Base-by-base conservation (phyloP, 2,888 invertebrate genomes). In the Eucera pruinosa region DNA sequence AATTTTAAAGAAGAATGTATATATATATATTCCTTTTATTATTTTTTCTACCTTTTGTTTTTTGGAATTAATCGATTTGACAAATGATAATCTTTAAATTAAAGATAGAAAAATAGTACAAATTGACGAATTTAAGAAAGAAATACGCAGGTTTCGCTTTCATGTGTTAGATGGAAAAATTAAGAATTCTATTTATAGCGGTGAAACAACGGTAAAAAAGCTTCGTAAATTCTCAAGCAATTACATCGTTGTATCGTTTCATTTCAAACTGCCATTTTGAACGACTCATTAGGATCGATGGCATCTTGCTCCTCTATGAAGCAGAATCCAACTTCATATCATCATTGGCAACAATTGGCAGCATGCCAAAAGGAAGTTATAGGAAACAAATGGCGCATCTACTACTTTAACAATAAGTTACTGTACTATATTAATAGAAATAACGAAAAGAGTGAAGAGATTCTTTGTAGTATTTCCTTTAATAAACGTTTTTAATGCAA, bases 341-440 rank as follows among this genome's bases (percentile, higher is more conserved):
- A 66, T 55, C 64, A 55, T 23, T 20, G 47, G 43, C 57, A 68
- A 81, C 50, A 45, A 48, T 69, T 78, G 83, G 75, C 61, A 3
- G 36, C 58, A 33, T 45, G 48, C 75, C 75, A 83, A 62, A 64
- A 18, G n/a, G 41, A n/a, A 43, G 27, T 60, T 57, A 36, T 41
- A 67, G 61, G 58, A 66, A 67, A 57, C 48, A 27, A 54, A 57
- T 60, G n/a, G 50, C 27, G 25, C 54, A 33, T 60, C 52, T 23
- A 60, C 50, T 64, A 64, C 55, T 57, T 70, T 15, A n/a, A 13
- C 13, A 58, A 50, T 57, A 61, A 78, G 47, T 80, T 74, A 74
- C 52, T 66, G 57, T 45, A 27, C 7, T 25, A 30, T 45, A 47
- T 11, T 36, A 7, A 5, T 47, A 61, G 41, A 36, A 3, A 18